Evolutionary conservation across 2,113 vertebrate species (phyloP).

Genomic region (Excalfactoria chinensis): DNA sequence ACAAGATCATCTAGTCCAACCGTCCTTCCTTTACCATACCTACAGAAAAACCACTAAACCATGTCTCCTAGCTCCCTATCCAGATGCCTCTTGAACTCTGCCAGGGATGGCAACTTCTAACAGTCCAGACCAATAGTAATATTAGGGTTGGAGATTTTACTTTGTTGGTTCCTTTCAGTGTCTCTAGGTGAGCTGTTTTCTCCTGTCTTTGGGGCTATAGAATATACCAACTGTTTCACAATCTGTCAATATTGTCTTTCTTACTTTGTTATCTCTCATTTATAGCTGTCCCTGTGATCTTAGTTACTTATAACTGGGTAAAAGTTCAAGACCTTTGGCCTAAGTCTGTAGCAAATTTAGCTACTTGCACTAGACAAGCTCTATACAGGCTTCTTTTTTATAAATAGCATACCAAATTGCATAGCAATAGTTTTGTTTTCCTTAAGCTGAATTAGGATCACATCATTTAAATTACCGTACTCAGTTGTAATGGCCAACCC

Average conservation of each 20-base stretch:
- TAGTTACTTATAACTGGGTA: background rate
- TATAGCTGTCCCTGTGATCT: background rate
- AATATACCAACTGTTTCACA: background rate
- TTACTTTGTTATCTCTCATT: background rate
- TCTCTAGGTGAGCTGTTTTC: background rate
- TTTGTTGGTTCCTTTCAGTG: background rate
- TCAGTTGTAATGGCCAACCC: background rate
- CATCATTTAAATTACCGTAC: background rate
- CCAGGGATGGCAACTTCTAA: too few species aligned
- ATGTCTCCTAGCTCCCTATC: too few species aligned
- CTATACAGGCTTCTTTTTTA: background rate
- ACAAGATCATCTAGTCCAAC: too few species aligned
- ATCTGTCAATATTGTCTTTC: background rate
- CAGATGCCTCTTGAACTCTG: too few species aligned
- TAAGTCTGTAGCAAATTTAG: background rate
- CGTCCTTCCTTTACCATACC: too few species aligned
- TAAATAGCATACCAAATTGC: background rate
- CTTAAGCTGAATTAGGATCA: background rate
- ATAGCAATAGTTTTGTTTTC: background rate
- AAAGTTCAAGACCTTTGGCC: background rate
- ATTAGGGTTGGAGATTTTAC: background rate
- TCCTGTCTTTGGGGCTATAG: background rate
- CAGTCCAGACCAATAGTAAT: background rate
- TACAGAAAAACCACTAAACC: too few species aligned
- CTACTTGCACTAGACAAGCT: background rate